phyloP scores from a whole-genome alignment of 2,888 invertebrate species.

The Arrhopalites spinosus region DNA sequence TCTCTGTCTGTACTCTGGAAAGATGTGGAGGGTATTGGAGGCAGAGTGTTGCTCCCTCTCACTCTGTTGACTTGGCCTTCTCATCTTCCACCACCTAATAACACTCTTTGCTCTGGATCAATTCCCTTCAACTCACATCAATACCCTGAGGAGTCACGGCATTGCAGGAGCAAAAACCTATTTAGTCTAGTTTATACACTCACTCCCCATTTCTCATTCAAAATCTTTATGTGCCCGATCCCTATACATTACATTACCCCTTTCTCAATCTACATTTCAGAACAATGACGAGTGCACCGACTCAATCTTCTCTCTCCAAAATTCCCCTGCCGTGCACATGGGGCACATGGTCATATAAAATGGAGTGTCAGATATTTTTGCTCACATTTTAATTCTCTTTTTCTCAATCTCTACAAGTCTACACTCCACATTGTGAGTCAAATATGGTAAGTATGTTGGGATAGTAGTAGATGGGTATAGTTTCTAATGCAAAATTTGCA shows the following conservation, averaged over 20 bases:
- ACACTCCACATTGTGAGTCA: too few relatives aligned
- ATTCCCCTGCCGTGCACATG: slow-evolving; percentile 7
- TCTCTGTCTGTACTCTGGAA: background rate
- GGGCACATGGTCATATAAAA: too few relatives aligned
- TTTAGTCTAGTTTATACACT: background rate
- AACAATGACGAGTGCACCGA: slow-evolving; percentile 13
- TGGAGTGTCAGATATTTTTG: too few relatives aligned
- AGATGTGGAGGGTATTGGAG: background rate
- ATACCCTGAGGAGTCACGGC: slow-evolving; percentile 16
- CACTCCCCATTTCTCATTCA: background rate
- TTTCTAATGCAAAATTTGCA: too few relatives aligned
- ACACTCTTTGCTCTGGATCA: slow-evolving; percentile 12
- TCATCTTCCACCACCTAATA: slow-evolving; percentile 18
- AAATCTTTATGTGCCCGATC: background rate
- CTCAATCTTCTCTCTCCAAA: background rate
- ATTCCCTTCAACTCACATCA: slow-evolving; percentile 2
- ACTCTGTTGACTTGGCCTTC: slow-evolving; percentile 6
- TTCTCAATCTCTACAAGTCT: too few relatives aligned
- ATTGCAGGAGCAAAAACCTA: background rate
- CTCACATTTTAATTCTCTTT: too few relatives aligned
- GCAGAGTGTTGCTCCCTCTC: background rate
- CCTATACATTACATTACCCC: background rate
- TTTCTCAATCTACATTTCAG: background rate
- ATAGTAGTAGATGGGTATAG: too few relatives aligned
- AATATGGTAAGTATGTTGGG: too few relatives aligned